Percentiles rank a stretch among this genome's conserved stretches.
Conservation (phyloP, 2,113 vertebrate genomes). For the Halcyon senegalensis region DNA sequence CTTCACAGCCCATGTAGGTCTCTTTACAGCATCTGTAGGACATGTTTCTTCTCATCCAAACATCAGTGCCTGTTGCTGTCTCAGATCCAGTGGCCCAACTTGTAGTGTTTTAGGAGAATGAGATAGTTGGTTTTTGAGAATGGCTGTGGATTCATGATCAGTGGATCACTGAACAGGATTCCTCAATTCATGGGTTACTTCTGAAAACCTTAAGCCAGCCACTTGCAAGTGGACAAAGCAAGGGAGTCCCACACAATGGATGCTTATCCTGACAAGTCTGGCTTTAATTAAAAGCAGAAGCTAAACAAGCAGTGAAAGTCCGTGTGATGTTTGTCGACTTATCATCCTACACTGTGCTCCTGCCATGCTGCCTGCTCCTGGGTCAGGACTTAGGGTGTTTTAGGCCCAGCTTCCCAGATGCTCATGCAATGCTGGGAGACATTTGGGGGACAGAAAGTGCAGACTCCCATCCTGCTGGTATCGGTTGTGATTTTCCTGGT, state of each 20-base stretch:
- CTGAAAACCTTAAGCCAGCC: neutral
- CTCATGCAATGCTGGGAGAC: fast-evolving
- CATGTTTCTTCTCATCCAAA: neutral
- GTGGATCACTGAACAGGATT: neutral
- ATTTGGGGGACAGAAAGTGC: neutral
- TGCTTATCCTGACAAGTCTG: neutral
- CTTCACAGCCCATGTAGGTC: neutral
- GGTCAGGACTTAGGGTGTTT: neutral
- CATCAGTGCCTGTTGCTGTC: neutral
- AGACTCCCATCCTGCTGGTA: neutral
- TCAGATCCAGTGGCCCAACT: neutral
- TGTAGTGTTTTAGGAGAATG: neutral
- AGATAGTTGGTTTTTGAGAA: neutral
- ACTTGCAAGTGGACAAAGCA: neutral
- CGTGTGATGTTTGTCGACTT: neutral
- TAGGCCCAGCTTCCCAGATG: neutral
- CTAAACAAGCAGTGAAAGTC: neutral
- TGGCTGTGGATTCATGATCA: neutral
- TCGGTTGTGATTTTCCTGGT: neutral
- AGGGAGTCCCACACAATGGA: neutral
- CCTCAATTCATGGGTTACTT: neutral
- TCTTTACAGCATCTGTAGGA: neutral
- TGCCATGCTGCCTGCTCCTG: neutral
- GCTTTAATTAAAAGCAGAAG: constrained; percentile 21
- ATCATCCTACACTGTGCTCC: neutral